These are phyloP conservation scores for Papilio glaucus DNA, from an alignment of 1,140 invertebrate species.

Conservation along the genomic window DNA sequence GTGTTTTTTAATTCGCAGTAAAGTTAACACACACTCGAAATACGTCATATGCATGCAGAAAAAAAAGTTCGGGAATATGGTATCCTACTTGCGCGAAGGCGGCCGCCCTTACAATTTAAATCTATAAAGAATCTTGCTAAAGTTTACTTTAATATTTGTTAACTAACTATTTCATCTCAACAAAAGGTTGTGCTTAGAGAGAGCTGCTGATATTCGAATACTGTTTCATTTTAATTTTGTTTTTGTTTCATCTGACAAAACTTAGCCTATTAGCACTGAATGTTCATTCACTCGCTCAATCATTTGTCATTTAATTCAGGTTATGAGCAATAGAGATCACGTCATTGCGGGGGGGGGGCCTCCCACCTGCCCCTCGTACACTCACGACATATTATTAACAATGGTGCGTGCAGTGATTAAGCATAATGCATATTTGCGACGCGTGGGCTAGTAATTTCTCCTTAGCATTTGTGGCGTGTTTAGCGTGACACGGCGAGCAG, in stretches of 20 bases:
- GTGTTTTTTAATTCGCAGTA: slow-evolving; percentile 4
- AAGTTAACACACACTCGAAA: not conserved
- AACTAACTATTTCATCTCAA: not conserved
- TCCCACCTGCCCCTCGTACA: not conserved
- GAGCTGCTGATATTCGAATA: not conserved
- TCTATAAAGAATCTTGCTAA: no score
- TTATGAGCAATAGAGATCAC: slow-evolving; percentile 1
- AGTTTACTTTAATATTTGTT: no score
- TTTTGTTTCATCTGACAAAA: not conserved
- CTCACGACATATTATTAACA: slow-evolving; percentile 54
- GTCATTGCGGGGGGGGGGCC: slow-evolving; percentile 17
- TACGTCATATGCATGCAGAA: no score
- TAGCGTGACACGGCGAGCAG: slow-evolving; percentile 48
- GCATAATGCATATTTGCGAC: slow-evolving; percentile 65
- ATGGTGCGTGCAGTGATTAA: slow-evolving; percentile 58
- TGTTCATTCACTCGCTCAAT: slow-evolving; percentile 19
- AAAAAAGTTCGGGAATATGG: no score
- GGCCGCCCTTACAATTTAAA: no score
- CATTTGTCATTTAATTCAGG: not conserved
- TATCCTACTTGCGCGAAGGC: no score
- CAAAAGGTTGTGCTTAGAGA: not conserved
- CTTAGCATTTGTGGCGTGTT: slow-evolving; percentile 55
- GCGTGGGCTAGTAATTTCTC: slow-evolving; percentile 63
- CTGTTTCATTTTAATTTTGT: not conserved
- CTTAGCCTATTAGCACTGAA: slow-evolving; percentile 20